Percentiles rank a stretch among this genome's conserved stretches.
Evolutionary conservation across 53 echinoderm and acorn worm genomes (phyloP).

Genomic region (Stichopus horrens): DNA sequence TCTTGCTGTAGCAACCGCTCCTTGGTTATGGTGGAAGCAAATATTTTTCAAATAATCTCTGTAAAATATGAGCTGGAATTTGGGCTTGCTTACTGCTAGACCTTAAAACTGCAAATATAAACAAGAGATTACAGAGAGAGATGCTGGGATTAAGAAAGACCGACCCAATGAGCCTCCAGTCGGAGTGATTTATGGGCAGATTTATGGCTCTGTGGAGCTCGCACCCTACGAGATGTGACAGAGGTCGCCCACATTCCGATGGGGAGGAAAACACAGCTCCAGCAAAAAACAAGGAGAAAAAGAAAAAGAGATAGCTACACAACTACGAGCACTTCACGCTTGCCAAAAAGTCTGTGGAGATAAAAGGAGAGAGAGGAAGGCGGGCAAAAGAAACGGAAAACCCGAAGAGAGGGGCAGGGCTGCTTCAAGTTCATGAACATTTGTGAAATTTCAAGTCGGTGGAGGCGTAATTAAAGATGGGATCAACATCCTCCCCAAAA

Average conservation of each 20-base stretch:
- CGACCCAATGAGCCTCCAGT: not conserved
- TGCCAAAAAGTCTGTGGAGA: not conserved
- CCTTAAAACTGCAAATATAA: constrained; percentile 38
- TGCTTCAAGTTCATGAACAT: not conserved
- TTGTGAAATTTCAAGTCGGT: not conserved
- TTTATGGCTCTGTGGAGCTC: not conserved
- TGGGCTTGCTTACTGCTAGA: not conserved
- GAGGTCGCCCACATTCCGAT: constrained; percentile 28
- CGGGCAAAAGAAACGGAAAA: not conserved
- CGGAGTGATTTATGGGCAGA: not conserved
- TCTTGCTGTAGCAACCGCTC: constrained; percentile 23
- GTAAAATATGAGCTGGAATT: constrained; percentile 40
- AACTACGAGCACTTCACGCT: no score
- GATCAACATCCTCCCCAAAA: not conserved
- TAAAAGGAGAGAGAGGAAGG: not conserved
- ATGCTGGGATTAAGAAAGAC: not conserved
- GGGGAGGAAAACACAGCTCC: not conserved
- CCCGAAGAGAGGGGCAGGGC: not conserved
- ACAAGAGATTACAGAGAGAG: constrained; percentile 1
- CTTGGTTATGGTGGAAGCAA: not conserved
- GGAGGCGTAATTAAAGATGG: not conserved
- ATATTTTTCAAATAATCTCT: constrained; percentile 14
- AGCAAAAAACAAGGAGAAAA: no score
- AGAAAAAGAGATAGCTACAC: no score
- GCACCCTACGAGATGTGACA: constrained; percentile 7